Evolutionary conservation across 2,113 vertebrate species (phyloP).

Genomic region (Otus sunia): DNA sequence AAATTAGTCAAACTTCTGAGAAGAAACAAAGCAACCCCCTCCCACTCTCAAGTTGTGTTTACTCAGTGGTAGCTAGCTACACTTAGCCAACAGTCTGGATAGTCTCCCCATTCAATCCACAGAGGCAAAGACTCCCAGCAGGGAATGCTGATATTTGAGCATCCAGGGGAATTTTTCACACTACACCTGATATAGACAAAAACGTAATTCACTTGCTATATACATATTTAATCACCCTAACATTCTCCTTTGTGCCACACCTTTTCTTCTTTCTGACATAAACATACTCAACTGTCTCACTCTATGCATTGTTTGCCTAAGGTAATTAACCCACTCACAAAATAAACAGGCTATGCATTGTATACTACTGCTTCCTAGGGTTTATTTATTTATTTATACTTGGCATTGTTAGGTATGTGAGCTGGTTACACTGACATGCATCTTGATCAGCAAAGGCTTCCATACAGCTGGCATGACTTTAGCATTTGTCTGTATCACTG

Average conservation of each 20-base stretch:
- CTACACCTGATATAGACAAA: background rate
- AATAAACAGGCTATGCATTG: background rate
- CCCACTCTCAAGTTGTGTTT: background rate
- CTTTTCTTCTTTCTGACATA: background rate
- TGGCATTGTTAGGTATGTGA: background rate
- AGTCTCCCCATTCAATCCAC: background rate
- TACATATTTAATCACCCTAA: background rate
- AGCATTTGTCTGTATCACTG: conserved; percentile 63
- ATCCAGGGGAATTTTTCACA: background rate
- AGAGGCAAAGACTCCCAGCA: background rate
- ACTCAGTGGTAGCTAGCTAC: background rate
- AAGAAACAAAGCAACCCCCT: background rate
- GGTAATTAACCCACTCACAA: background rate
- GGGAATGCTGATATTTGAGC: background rate
- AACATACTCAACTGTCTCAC: background rate
- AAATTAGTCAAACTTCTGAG: background rate
- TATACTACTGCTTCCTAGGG: background rate
- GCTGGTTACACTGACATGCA: background rate
- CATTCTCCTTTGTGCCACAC: background rate
- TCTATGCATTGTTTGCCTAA: background rate
- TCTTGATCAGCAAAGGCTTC: background rate
- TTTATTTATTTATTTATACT: background rate
- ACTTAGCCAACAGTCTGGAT: background rate
- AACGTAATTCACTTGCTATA: background rate
- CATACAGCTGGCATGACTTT: conserved; percentile 66